These are phyloP conservation scores for Zophobas morio DNA, from an alignment of 1,140 invertebrate genomes.

Conservation along the genomic window DNA sequence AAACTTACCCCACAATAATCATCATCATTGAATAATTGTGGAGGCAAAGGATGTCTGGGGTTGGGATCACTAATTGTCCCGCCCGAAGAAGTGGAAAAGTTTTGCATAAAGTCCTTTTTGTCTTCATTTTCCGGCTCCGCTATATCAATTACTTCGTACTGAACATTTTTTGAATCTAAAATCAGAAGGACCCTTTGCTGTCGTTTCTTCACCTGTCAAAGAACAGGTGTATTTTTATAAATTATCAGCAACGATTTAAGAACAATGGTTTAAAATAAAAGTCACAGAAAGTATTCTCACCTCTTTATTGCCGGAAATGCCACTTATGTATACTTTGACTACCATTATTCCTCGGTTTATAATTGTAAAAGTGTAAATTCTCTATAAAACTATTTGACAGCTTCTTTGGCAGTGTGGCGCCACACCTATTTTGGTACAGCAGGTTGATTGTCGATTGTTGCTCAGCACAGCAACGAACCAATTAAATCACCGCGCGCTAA, in stretches of 20 bases:
- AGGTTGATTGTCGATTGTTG: constrained; percentile 34
- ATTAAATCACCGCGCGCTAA: constrained; percentile 17
- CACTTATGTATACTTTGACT: constrained; percentile 89
- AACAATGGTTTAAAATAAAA: constrained; percentile 46
- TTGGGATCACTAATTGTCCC: constrained; percentile 75
- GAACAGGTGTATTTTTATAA: constrained; percentile 45
- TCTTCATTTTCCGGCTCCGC: constrained; percentile 90
- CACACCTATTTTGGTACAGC: constrained; percentile 43
- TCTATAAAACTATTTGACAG: constrained; percentile 43
- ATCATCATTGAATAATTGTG: constrained; percentile 93
- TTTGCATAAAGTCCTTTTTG: constrained; percentile 93
- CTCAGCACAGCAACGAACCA: constrained; percentile 25
- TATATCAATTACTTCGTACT: constrained; percentile 91
- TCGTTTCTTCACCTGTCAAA: constrained; percentile 89
- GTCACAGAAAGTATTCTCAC: constrained; percentile 70
- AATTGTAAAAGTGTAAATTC: constrained; percentile 38
- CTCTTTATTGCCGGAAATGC: constrained; percentile 92
- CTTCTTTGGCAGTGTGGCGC: constrained; percentile 46
- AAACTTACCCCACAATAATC: constrained; percentile 90
- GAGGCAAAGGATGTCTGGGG: constrained; percentile 78
- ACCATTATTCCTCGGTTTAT: constrained; percentile 74
- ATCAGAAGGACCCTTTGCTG: constrained; percentile 93
- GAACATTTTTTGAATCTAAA: constrained; percentile 89
- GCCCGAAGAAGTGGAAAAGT: constrained; percentile 84
- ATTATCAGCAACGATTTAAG: constrained; percentile 53